Base-by-base conservation (phyloP, 1,140 invertebrate genomes). In the Achroia grisella region DNA sequence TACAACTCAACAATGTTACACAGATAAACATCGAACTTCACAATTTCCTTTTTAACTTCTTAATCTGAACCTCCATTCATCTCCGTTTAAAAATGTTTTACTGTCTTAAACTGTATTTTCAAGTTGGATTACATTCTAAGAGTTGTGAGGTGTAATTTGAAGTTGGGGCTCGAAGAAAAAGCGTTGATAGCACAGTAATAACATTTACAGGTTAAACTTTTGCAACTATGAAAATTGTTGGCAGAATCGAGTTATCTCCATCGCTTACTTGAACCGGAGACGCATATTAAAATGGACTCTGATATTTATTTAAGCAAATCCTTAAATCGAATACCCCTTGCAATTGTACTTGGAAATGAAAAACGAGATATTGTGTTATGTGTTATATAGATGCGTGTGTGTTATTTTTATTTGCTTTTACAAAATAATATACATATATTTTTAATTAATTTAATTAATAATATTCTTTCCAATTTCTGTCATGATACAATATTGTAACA, bases 161-260 rank as follows among this genome's bases (percentile, higher is more conserved):
- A 52, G 49, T 50, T 50, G 15, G 35, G 10, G 35, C 37, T 34
- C 23, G 32, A 47, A 47, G 36, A 40, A 52, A 43, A 43, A 28
- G 35, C 37, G 42, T 52, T 45, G 42, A 52, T 52, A 52, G 42
- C 49, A 14, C 9, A 14, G 43, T 52, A 52, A 52, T 45, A 41
- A 32, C 43, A 39, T 52, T 45, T 45, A 45, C 43, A 41, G 44
- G 49, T 45, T 44, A 40, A 52, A 52, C 49, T 52, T 48, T 52
- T 45, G 39, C 49, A 45, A 52, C 49, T 52, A 52, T 52, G 49
- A 52, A 49, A 49, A 49, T 49, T 49, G 47, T 49, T 49, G 40
- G 13, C 32, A 35, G 32, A 48, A 48, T 48, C 40, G 39, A 48
- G 46, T 48, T 48, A 48, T 32, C 46, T 34, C 28, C 45, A 48